Percentiles rank a stretch among this genome's conserved stretches.
Conservation (phyloP, 2,113 vertebrate species). For the Sinocyclocheilus anophthalmus region DNA sequence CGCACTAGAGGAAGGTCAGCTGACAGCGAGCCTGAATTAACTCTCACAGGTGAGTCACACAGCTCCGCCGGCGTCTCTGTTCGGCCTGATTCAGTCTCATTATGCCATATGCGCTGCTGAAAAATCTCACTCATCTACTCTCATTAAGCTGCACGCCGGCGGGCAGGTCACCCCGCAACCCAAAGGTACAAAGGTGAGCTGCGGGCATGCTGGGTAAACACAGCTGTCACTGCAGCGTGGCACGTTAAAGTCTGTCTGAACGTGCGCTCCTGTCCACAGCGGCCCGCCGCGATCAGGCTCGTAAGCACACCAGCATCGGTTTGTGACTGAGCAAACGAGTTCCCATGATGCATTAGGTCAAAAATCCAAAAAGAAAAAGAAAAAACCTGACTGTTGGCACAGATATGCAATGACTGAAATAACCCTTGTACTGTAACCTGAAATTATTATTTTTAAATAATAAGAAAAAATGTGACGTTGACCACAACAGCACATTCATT, state of each 20-base stretch:
- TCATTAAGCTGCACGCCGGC: slow-evolving; percentile 51
- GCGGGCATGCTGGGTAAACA: slow-evolving; percentile 37
- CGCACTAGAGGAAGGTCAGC: not conserved
- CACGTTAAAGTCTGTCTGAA: slow-evolving; percentile 21
- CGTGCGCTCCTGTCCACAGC: not conserved
- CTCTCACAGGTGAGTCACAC: slow-evolving; percentile 54
- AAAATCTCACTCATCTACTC: slow-evolving; percentile 37
- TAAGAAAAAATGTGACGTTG: not conserved
- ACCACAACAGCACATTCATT: not conserved
- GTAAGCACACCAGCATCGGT: not conserved
- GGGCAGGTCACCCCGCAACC: slow-evolving; percentile 48
- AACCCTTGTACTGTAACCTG: not conserved
- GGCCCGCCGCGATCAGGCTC: too few species aligned
- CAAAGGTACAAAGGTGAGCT: slow-evolving; percentile 57
- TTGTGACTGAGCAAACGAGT: not conserved
- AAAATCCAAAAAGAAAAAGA: not conserved
- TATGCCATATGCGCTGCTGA: slow-evolving; percentile 60
- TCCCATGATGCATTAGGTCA: too few species aligned
- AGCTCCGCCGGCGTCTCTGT: not conserved
- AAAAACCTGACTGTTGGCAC: slow-evolving; percentile 7
- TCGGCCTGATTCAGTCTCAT: slow-evolving; percentile 49
- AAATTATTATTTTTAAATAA: not conserved
- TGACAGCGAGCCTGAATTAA: not conserved
- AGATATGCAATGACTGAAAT: slow-evolving; percentile 20
- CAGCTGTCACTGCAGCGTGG: slow-evolving; percentile 59